These are phyloP conservation scores for Lasaia peninsularis DNA, from an alignment of 1,140 invertebrate species.

Conservation along the genomic window DNA sequence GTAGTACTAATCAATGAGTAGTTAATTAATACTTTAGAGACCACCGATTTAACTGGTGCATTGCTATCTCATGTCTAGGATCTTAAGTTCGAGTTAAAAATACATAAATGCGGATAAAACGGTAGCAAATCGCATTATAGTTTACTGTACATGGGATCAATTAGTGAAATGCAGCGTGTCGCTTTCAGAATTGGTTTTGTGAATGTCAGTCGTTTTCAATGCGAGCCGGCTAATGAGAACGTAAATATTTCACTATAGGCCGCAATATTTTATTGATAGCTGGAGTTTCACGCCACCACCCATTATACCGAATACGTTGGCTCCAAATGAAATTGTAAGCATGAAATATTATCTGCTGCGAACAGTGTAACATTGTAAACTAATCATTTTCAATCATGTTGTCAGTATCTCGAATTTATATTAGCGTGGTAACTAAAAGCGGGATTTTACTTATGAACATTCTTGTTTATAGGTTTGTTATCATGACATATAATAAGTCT, in stretches of 20 bases:
- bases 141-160: conserved; percentile 22
- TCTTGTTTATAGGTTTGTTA: too few species aligned
- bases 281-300: not conserved
- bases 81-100: too few species aligned
- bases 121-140: conserved; percentile 18
- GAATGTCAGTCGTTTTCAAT: conserved; percentile 20
- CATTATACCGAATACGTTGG: not conserved
- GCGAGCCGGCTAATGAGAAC: conserved; percentile 19
- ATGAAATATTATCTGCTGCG: conserved; percentile 1
- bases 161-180: conserved; percentile 24
- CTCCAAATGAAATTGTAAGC: conserved; percentile 12
- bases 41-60: too few species aligned
- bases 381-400: not conserved
- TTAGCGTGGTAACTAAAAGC: not conserved
- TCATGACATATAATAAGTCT: too few species aligned
- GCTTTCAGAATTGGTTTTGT: conserved; percentile 19
- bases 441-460: too few species aligned
- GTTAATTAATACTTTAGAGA: too few species aligned
- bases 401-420: not conserved
- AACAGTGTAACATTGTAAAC: not conserved
- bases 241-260: conserved; percentile 21
- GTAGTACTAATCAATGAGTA: too few species aligned
- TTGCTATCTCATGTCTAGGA: too few species aligned
- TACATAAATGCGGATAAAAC: not conserved
- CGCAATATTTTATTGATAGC: conserved; percentile 13